Evolutionary conservation across 1,140 invertebrate species (phyloP), one percentile per base, ranked within the genome.

Genomic region (Heliconius eleuchia): DNA sequence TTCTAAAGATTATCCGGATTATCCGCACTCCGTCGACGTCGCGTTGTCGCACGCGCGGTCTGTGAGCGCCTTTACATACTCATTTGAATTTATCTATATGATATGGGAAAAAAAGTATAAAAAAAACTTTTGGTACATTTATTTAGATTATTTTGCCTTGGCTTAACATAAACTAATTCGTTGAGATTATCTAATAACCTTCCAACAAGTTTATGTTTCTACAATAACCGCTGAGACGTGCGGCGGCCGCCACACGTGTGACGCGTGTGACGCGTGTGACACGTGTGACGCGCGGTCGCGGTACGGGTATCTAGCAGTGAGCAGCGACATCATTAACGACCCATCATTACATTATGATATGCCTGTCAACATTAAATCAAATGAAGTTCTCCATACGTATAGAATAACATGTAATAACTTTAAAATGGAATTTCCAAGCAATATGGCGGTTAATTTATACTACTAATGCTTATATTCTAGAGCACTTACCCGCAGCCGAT

Each of bases 51-150:
- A 77, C 42, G 74, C 70, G 76, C 46, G 30, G 76, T 52, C 71
- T 71, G 76, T 16, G 70, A 77, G 76, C 66, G 76, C 70, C 76
- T 77, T 77, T 77, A 77, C 76, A 72, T 77, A 77, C 42, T 71
- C 55, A 57, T 3, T 57, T 23, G 7, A 57, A 11, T 2, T 3
- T 57, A 57, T 23, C 55, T 3, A 57, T 57, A 57, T 57, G 3
- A 57, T 23, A 57, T 57, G 8, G 3, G 52, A 0, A 8, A n/a
- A 57, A 23, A 57, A 9, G n/a, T 57, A 19, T 9, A 57, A n/a
- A 57, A 18, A 57, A 37, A 37, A 6, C 34, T 13, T 46, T 46
- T 46, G 42, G 23, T 23, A 23, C 23, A 52, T 52, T 13, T 52
- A 1, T 0, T 52, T 2, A 18, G 18, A 18, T 52, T 52, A 16